Evolutionary conservation across 2,113 vertebrate species (phyloP).

Genomic region (Phylloscopus whistleri): DNA sequence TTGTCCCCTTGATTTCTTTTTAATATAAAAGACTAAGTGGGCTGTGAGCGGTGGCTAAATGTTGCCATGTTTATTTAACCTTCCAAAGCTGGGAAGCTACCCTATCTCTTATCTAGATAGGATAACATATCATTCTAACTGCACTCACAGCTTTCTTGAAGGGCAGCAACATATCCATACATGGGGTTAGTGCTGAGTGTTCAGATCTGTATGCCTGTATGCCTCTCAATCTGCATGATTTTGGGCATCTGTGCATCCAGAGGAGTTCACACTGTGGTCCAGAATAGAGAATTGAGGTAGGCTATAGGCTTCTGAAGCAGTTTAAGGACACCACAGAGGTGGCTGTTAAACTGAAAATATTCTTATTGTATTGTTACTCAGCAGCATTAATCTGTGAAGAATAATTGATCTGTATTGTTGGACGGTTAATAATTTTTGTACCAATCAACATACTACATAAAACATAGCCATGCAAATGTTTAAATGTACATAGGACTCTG

Average conservation of each 20-base stretch:
- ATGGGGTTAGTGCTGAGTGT: not conserved
- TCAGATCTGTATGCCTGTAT: not conserved
- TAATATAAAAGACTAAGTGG: not conserved
- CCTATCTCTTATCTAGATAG: not conserved
- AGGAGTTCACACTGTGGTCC: not conserved
- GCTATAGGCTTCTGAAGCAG: not conserved
- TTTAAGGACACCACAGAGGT: not conserved
- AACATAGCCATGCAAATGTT: not conserved
- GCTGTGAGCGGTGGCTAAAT: not conserved
- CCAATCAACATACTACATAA: not conserved
- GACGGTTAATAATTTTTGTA: not conserved
- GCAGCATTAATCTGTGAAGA: not conserved
- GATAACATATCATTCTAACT: not conserved
- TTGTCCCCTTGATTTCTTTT: not conserved
- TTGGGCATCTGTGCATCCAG: not conserved
- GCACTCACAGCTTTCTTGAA: accelerated
- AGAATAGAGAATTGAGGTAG: not conserved
- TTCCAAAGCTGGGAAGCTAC: not conserved
- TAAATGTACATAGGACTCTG: not conserved
- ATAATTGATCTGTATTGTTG: not conserved
- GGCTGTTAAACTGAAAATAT: not conserved
- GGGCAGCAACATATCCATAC: not conserved
- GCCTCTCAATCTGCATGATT: not conserved
- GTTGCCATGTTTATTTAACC: not conserved
- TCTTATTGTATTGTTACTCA: not conserved